Evolutionary conservation across 2,113 vertebrate genomes (phyloP).

Genomic region (Sylvilagus bachmani): DNA sequence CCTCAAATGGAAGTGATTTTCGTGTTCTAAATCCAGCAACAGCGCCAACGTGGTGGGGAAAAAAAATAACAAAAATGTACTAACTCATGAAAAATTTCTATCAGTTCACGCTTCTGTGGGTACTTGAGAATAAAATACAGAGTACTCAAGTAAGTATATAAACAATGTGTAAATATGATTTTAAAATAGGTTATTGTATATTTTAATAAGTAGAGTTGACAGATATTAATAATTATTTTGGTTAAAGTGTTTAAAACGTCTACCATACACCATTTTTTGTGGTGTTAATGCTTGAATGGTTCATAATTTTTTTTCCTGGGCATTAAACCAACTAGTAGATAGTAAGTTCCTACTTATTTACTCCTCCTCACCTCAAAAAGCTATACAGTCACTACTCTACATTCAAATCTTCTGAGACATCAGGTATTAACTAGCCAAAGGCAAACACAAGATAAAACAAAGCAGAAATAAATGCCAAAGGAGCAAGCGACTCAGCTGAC

Average conservation of each 20-base stretch:
- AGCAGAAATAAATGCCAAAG: conserved; percentile 33
- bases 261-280: not conserved
- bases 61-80: conserved; percentile 13
- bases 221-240: not conserved
- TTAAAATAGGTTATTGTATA: not conserved
- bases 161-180: not conserved
- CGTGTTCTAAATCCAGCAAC: not conserved
- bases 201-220: conserved; percentile 31
- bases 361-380: not conserved
- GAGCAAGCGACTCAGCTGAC: not conserved
- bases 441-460: conserved; percentile 13
- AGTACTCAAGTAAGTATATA: not conserved
- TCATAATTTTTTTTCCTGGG: not conserved
- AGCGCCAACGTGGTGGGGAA: not conserved
- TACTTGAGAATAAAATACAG: not conserved
- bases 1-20: not conserved
- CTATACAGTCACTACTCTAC: not conserved
- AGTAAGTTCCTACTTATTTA: not conserved
- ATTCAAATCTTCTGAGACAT: conserved; percentile 27
- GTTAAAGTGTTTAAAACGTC: conserved; percentile 41
- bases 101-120: not conserved
- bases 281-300: not conserved
- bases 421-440: not conserved
- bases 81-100: not conserved
- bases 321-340: not conserved